Evolutionary conservation across 2,113 vertebrate genomes (phyloP).

Genomic region (Okapia johnstoni): DNA sequence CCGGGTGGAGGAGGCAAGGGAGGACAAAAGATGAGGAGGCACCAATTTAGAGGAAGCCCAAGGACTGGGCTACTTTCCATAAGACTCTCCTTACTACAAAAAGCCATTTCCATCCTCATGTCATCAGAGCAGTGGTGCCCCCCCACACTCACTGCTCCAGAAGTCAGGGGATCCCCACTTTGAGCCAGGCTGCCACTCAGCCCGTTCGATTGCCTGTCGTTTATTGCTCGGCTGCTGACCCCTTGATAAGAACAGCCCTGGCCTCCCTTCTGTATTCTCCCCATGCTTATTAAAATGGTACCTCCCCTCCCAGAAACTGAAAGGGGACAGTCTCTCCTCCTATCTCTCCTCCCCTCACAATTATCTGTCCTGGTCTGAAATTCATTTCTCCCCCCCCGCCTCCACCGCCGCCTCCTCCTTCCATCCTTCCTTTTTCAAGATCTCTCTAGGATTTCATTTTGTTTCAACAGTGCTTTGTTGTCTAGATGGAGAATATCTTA

Average conservation of each 20-base stretch:
- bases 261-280: not conserved
- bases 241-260: not conserved
- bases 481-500: not conserved
- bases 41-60: not conserved
- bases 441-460: not conserved
- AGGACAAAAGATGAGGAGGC: not conserved
- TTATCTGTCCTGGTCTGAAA: not conserved
- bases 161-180: not conserved
- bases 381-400: not conserved
- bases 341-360: not conserved
- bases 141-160: not conserved
- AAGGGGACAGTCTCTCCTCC: not conserved
- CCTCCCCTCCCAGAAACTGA: not conserved
- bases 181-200: not conserved
- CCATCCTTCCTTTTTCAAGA: not conserved
- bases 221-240: not conserved
- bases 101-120: not conserved
- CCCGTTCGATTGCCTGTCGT: not conserved
- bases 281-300: not conserved
- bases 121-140: not conserved
- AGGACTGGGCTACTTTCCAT: not conserved
- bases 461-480: not conserved
- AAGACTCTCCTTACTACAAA: not conserved
- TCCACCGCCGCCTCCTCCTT: not conserved
- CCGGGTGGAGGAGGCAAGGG: not conserved